Conservation (phyloP, 2,888 invertebrate species). For the Drepanosiphum platanoidis region DNA sequence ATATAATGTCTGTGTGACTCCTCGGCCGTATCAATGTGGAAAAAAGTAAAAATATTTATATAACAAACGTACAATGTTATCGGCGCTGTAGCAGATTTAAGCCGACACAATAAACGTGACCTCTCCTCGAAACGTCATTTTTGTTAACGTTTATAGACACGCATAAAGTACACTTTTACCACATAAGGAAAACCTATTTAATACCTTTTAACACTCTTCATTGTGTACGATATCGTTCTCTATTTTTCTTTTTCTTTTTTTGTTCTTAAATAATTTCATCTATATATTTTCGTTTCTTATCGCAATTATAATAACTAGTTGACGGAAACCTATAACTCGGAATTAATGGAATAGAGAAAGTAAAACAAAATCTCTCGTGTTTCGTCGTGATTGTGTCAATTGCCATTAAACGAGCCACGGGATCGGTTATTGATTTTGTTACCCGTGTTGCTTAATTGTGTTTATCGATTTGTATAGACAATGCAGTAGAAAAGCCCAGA, state of each 20-base stretch:
- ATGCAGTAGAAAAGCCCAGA: neutral
- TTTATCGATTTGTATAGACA: neutral
- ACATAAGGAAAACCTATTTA: neutral
- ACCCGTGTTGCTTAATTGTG: neutral
- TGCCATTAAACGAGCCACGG: constrained; percentile 18
- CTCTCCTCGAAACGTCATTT: constrained; percentile 21
- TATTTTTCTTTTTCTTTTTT: neutral
- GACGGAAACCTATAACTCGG: neutral
- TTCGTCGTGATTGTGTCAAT: constrained; percentile 6
- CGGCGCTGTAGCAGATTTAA: neutral
- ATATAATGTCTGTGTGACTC: neutral
- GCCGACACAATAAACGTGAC: constrained; percentile 8
- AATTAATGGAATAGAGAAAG: constrained; percentile 52
- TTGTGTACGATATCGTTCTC: neutral
- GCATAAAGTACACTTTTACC: neutral
- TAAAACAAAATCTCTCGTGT: constrained; percentile 16
- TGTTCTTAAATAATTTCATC: neutral
- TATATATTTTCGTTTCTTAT: constrained; percentile 2
- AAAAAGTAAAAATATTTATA: neutral
- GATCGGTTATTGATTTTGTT: neutral
- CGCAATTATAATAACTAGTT: neutral
- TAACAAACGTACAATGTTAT: neutral
- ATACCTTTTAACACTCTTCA: neutral
- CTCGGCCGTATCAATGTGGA: neutral
- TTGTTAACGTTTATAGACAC: neutral